phyloP scores from a whole-genome alignment of 2,888 invertebrate species.

The Ctena decussata region DNA sequence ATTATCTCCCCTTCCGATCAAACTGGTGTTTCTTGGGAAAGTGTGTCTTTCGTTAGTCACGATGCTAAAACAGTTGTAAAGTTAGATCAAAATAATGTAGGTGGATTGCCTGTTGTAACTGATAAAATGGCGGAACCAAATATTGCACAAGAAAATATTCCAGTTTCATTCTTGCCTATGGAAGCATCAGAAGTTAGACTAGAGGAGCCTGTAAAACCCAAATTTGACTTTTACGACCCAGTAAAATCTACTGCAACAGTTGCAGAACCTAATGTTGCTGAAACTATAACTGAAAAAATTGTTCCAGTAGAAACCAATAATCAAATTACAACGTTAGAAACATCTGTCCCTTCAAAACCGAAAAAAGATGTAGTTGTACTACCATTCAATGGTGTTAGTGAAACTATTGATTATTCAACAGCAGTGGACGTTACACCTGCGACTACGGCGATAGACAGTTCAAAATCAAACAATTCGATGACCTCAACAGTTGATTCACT shows the following conservation, averaged over 20 bases:
- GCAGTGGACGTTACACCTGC: background rate
- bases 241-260: background rate
- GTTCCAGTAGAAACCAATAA: background rate
- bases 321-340: background rate
- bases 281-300: background rate
- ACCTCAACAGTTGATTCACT: background rate
- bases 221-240: constrained; percentile 56
- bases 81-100: background rate
- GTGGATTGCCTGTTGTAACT: background rate
- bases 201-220: constrained; percentile 52
- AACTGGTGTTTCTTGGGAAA: background rate
- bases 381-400: constrained; percentile 1
- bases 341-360: background rate
- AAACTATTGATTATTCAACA: background rate
- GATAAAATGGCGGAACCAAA: background rate
- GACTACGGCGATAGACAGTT: background rate
- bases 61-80: background rate
- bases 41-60: background rate
- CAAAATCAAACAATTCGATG: background rate
- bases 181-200: constrained; percentile 38
- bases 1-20: background rate
- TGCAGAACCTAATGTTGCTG: background rate
- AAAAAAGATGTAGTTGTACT: background rate
- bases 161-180: constrained; percentile 45
- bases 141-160: background rate